Conservation (phyloP, 1,140 invertebrate genomes). For the Hyles vespertilio region DNA sequence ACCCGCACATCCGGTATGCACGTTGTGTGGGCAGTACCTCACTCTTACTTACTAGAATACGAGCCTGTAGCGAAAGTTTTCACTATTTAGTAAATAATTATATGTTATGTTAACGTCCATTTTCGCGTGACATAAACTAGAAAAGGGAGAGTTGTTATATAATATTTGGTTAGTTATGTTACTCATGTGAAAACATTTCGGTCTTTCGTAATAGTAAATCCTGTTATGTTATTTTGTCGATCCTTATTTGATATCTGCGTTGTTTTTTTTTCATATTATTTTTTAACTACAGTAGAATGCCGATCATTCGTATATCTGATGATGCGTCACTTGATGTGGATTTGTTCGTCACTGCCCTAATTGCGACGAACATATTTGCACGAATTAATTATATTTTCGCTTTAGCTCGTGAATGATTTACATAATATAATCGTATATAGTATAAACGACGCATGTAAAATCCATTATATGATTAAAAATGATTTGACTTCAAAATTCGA, state of each 20-base stretch:
- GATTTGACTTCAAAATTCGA: no score
- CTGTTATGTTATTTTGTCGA: no score
- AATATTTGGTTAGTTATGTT: neutral
- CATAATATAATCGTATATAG: no score
- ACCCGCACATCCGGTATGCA: no score
- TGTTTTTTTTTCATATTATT: no score
- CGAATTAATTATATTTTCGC: neutral
- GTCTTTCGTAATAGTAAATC: no score
- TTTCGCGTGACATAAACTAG: conserved; percentile 1
- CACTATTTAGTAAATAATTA: conserved; percentile 3
- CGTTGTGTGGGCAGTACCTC: no score
- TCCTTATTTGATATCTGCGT: no score
- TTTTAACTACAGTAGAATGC: neutral
- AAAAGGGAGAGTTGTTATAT: neutral
- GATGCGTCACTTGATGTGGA: neutral
- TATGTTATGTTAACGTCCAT: neutral
- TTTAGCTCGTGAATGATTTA: no score
- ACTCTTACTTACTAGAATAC: no score
- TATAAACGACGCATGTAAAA: no score
- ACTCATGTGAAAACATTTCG: neutral
- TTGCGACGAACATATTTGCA: neutral
- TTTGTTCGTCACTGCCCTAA: neutral
- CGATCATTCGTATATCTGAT: neutral
- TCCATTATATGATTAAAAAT: no score
- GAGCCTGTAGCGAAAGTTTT: conserved; percentile 1